Evolutionary conservation across 2,888 invertebrate species (phyloP), one percentile per base, ranked within the genome.

Genomic region (Polietes domitor): DNA sequence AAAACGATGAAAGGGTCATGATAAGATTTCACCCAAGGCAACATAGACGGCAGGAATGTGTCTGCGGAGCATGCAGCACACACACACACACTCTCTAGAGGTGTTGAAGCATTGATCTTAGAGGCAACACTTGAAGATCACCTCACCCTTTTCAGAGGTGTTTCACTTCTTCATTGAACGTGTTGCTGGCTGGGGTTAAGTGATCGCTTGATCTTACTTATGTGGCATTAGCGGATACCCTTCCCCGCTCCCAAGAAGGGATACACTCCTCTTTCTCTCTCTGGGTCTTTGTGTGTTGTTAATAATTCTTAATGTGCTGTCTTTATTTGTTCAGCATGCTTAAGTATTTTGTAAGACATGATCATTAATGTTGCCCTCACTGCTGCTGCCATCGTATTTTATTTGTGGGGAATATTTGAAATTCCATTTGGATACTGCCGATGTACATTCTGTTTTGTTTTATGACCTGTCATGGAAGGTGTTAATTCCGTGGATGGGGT

Each of bases 401-500:
- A 43, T 68, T 7, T 1, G 63, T 0, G 43, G 68, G 19, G 43
- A 68, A 68, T 68, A 17, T 68, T 68, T 68, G 41, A 68, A 68
- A 68, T 68, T 68, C 68, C 21, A 41, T 68, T 41, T 28, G 43
- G 43, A 68, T 68, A 28, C 68, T 4, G 15, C n/a, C 7, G 21
- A 55, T 10, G 61, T 15, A 55, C n/a, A 55, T 28, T 61, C 21
- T 41, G 32, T n/a, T 37, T 41, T 37, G 19, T 84, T 80, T 81
- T 76, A 84, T 84, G 78, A 72, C 81, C 76, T 81, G 84, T 84
- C 55, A 61, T 43, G 21, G n/a, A 7, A 76, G 73, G 76, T 81
- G 78, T 76, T 81, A 70, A 81, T 73, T 75, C 76, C 78, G 26
- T 81, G 32, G 76, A 81, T 84, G 84, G 84, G 84, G 84, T 84